Conservation (phyloP, 2,113 vertebrate species). For the sheep (Ovis aries) region DNA sequence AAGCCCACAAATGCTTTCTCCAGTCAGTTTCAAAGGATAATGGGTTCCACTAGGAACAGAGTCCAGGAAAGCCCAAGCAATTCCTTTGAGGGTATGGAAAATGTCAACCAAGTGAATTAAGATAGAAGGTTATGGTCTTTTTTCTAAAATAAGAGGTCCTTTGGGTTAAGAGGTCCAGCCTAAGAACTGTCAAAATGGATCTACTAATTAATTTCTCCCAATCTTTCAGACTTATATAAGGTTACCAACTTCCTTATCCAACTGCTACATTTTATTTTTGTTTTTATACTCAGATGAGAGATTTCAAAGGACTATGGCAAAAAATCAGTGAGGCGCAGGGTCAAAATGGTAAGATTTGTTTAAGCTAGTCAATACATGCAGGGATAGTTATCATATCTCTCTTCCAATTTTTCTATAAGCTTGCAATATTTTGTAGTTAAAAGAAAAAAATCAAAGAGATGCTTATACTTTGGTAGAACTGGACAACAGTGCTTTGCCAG, state of each 20-base stretch:
- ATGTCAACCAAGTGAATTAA: slow-evolving; percentile 49
- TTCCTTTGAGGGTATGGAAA: slow-evolving; percentile 38
- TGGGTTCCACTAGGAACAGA: background rate
- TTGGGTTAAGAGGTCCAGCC: slow-evolving; percentile 18
- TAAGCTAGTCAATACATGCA: background rate
- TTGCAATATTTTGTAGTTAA: background rate
- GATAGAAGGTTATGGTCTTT: slow-evolving; percentile 9
- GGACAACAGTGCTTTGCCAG: background rate
- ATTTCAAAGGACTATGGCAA: slow-evolving; percentile 17
- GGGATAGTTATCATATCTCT: background rate
- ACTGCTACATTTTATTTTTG: background rate
- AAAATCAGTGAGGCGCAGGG: background rate
- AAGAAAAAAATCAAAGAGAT: background rate
- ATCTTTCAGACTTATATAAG: background rate
- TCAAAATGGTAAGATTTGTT: slow-evolving; percentile 15
- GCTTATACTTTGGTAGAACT: background rate
- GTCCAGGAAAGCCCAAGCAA: slow-evolving; percentile 13
- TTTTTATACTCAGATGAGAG: slow-evolving; percentile 9
- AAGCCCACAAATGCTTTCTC: background rate
- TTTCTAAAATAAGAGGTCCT: slow-evolving; percentile 48
- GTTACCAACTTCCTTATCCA: background rate
- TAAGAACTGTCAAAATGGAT: slow-evolving; percentile 40
- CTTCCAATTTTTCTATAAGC: background rate
- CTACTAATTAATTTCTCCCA: slow-evolving; percentile 53
- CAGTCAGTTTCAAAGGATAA: background rate